Conservation (phyloP, 2,797 vertebrate species). For the Aselliscus stoliczkanus region DNA sequence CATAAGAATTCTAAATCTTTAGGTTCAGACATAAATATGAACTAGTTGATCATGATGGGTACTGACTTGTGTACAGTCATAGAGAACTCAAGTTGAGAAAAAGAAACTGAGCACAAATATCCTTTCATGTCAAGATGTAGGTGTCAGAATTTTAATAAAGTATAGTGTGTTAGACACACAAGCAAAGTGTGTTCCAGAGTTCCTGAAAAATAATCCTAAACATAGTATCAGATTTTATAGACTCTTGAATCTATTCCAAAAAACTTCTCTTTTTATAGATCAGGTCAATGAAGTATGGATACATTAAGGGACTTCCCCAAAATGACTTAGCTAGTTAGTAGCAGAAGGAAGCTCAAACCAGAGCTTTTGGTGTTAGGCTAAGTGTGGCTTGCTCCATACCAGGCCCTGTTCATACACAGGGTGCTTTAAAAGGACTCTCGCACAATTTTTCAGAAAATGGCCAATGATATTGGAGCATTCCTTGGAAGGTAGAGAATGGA, state of each 20-base stretch:
- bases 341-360: background rate
- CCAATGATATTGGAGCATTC: background rate
- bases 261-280: background rate
- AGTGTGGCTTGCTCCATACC: background rate
- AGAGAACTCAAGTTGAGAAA: background rate
- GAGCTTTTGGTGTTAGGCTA: background rate
- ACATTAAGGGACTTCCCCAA: background rate
- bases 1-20: background rate
- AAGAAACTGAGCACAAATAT: background rate
- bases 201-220: background rate
- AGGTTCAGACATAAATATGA: background rate
- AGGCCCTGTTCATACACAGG: background rate
- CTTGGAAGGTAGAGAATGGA: background rate
- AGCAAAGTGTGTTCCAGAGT: background rate
- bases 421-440: background rate
- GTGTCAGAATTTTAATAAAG: background rate
- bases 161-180: background rate
- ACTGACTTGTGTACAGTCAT: background rate
- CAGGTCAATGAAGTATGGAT: background rate
- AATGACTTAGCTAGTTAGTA: background rate
- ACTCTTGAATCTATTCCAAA: background rate
- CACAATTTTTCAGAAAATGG: background rate
- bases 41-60: background rate
- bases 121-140: background rate
- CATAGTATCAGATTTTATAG: background rate